phyloP scores from a whole-genome alignment of 2,888 invertebrate species.

The Drosophila infuscata region DNA sequence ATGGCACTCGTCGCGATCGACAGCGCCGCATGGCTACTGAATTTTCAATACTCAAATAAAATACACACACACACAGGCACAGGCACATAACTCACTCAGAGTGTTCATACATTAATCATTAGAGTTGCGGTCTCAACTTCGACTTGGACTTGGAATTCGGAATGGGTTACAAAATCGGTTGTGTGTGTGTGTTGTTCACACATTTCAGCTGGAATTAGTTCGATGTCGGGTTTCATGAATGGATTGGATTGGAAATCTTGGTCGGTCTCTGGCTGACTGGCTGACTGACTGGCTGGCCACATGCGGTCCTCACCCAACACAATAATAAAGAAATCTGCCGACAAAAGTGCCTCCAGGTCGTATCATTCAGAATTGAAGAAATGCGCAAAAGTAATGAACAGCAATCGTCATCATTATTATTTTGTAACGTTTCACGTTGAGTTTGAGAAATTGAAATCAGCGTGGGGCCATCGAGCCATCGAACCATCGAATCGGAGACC shows the following conservation, averaged over 20 bases:
- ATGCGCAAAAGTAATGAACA: conserved; percentile 72
- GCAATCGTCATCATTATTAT: conserved; percentile 75
- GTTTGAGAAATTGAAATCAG: conserved; percentile 78
- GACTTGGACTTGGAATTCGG: conserved; percentile 11
- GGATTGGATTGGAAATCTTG: conserved; percentile 24
- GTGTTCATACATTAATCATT: conserved; percentile 78
- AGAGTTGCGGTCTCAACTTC: conserved; percentile 46
- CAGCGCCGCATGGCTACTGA: conserved; percentile 73
- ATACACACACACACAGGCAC: conserved; percentile 2
- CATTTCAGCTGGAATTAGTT: conserved; percentile 76
- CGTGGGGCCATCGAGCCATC: conserved; percentile 52
- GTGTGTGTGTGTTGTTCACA: conserved; percentile 72
- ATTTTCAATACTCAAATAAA: conserved; percentile 44
- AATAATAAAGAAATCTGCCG: conserved; percentile 77
- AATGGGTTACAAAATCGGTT: conserved; percentile 7
- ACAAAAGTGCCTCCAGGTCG: conserved; percentile 54
- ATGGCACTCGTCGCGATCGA: conserved; percentile 77
- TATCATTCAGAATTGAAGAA: conserved; percentile 65
- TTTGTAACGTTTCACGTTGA: conserved; percentile 77
- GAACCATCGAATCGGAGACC: neutral
- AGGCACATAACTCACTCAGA: conserved; percentile 50
- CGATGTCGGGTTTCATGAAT: conserved; percentile 68
- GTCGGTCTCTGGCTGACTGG: neutral
- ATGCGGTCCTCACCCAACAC: conserved; percentile 58
- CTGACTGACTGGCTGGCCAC: conserved; percentile 48